These are phyloP conservation scores for Peromyscus maniculatus DNA, from an alignment of 2,113 vertebrate genomes.

Conservation along the genomic window DNA sequence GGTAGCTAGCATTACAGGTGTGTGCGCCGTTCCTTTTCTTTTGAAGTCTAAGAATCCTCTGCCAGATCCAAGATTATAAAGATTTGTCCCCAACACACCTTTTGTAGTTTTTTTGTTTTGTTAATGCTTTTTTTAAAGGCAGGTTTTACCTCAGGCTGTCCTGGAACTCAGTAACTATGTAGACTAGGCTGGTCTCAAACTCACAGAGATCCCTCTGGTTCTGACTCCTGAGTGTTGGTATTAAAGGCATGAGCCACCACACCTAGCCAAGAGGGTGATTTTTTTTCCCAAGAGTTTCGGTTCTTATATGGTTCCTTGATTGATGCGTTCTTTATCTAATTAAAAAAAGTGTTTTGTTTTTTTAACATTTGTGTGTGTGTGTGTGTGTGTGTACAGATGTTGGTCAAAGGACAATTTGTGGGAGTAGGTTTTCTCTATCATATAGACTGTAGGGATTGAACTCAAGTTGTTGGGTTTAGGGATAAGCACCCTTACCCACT, in stretches of 20 bases:
- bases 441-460: neutral
- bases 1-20: neutral
- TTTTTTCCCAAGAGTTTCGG: neutral
- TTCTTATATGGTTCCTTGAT: neutral
- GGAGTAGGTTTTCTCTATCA: neutral
- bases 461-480: neutral
- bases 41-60: neutral
- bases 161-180: neutral
- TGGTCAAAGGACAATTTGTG: neutral
- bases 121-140: neutral
- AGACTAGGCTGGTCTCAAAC: neutral
- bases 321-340: neutral
- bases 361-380: neutral
- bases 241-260: neutral
- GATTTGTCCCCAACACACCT: neutral
- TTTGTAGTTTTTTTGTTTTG: neutral
- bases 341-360: neutral
- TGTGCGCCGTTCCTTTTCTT: neutral
- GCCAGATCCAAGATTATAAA: neutral
- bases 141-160: neutral
- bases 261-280: neutral
- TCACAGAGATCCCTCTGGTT: neutral
- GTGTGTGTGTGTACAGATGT: neutral
- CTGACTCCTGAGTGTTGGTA: neutral
- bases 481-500: neutral